Evolutionary conservation across 1,140 invertebrate genomes (phyloP), one percentile per base, ranked within the genome.

Genomic region (Drosophila suzukii): DNA sequence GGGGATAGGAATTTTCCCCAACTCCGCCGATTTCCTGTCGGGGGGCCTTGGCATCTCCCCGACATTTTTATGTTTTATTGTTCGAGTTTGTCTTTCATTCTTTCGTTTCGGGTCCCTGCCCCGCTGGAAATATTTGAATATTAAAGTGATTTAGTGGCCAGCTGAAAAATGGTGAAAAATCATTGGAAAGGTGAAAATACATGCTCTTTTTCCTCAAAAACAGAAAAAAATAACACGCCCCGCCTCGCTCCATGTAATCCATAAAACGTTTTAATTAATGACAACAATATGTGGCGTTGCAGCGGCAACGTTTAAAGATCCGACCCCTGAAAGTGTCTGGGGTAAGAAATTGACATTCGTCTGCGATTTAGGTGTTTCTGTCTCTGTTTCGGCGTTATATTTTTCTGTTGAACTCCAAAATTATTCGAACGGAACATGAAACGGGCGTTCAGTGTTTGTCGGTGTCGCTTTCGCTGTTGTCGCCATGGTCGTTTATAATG

Each of bases 221-320:
- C 17, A 4, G 11, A 41, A n/a, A 39, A 53, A 24, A 36, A 43
- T 38, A 55, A 66, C 53, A 56, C 53, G 61, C 54, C 36, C 41
- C 50, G 60, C 41, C 72, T 70, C 60, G 73, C 84, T 51, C 67
- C 77, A 75, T 89, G 84, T 89, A 81, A 89, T 88, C 84, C 84
- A 88, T 88, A 89, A 88, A 88, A 88, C 84, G 84, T 89, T 88
- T 88, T 88, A 88, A 88, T 88, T 88, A 88, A 88, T 88, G 80
- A 88, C 84, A 84, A 89, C 84, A 88, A 88, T 88, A 84, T 88
- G 84, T 88, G 84, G 85, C 76, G 68, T 81, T 89, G 73, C 82
- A 70, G 51, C 65, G 67, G 67, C 67, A 47, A n/a, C 65, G 34
- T 78, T 89, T 76, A 54, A 81, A 74, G 75, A 68, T 41, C 44